Percentiles rank a stretch among this genome's conserved stretches.
These are phyloP conservation scores for Mystacornis crossleyi DNA, from an alignment of 2,113 vertebrate genomes.

Conservation along the genomic window DNA sequence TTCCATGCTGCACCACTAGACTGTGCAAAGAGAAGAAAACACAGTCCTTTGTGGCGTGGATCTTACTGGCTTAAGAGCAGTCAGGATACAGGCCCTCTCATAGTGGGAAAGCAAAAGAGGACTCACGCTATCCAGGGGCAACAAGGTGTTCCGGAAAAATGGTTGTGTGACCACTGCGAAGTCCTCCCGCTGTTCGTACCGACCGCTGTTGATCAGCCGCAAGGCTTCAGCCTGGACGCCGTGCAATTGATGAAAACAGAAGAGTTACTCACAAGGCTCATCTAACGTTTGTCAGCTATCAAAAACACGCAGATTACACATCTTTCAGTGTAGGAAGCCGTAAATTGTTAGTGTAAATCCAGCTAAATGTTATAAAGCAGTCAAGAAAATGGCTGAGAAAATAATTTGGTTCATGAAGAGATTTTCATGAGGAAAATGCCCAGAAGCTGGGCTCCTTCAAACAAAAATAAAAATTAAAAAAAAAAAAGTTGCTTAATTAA, in stretches of 20 bases:
- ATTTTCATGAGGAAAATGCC: not conserved
- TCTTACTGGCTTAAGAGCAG: not conserved
- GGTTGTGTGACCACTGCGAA: slow-evolving; percentile 86
- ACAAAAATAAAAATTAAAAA: not conserved
- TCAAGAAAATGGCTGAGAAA: not conserved
- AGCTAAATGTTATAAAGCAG: not conserved
- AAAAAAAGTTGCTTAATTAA: not conserved
- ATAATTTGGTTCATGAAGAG: not conserved
- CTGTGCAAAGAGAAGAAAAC: not conserved
- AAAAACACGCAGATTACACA: not conserved
- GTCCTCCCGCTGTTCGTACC: slow-evolving; percentile 81
- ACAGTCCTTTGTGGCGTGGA: not conserved
- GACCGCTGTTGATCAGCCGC: slow-evolving; percentile 62
- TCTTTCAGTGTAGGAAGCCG: not conserved
- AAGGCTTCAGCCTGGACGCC: not conserved
- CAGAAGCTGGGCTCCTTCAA: not conserved
- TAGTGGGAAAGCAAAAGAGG: not conserved
- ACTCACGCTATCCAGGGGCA: slow-evolving; percentile 82
- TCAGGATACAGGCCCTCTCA: not conserved
- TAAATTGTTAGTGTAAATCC: not conserved
- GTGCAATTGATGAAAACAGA: not conserved
- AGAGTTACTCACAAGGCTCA: not conserved
- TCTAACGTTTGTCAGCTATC: not conserved
- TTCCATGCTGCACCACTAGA: not conserved
- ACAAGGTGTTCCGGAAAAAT: slow-evolving; percentile 81